Percentiles rank a stretch among this genome's conserved stretches.
phyloP scores from a whole-genome alignment of 2,888 invertebrate genomes.

The Cephus rjabovi region DNA sequence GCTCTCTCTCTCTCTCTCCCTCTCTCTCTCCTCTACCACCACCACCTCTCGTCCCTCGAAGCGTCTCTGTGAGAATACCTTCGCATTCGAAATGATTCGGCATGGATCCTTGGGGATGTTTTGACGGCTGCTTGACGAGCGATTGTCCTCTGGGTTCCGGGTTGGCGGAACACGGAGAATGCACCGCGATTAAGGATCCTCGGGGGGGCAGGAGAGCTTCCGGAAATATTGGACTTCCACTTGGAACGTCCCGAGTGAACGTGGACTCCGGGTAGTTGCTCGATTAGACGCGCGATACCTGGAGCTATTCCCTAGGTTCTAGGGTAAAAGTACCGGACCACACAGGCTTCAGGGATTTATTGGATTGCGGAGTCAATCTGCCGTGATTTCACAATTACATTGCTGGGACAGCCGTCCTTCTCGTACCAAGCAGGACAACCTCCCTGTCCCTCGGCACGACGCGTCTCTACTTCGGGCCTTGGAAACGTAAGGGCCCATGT shows the following conservation, averaged over 20 bases:
- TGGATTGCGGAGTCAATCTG: constrained; percentile 42
- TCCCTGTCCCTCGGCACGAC: constrained; percentile 12
- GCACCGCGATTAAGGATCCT: not conserved
- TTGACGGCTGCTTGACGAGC: constrained; percentile 65
- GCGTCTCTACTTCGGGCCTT: constrained; percentile 3
- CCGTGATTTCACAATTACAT: constrained; percentile 47
- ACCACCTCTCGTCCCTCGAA: constrained; percentile 13
- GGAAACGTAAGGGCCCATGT: constrained; percentile 30
- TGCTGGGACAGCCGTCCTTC: constrained; percentile 27
- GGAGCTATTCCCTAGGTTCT: not conserved
- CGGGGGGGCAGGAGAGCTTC: not conserved
- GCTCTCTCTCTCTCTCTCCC: not conserved
- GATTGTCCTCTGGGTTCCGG: constrained; percentile 41
- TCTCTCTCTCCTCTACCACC: constrained; percentile 16
- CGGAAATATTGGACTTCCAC: not conserved
- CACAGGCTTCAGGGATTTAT: constrained; percentile 42
- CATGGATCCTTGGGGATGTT: constrained; percentile 65
- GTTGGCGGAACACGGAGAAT: constrained; percentile 18
- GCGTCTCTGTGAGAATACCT: constrained; percentile 47
- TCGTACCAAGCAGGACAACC: constrained; percentile 5
- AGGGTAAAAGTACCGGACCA: constrained; percentile 36
- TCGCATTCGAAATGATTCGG: constrained; percentile 48
- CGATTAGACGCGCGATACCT: not conserved
- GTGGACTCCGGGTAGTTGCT: not conserved
- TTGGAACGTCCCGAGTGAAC: not conserved